phyloP scores from a whole-genome alignment of 2,888 invertebrate species.

The Conus canariensis region DNA sequence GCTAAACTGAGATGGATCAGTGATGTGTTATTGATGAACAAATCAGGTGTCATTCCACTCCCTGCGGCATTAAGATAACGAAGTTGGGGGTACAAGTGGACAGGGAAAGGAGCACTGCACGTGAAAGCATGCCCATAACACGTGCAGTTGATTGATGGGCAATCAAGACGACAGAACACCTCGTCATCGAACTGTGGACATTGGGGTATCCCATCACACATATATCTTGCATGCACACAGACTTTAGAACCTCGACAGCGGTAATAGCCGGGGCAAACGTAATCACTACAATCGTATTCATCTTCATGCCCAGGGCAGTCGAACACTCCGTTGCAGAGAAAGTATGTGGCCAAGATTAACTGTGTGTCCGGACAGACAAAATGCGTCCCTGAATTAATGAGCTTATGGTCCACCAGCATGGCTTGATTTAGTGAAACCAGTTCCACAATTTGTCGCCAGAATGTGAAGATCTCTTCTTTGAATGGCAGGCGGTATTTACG shows the following conservation, averaged over 20 bases:
- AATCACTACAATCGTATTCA: not conserved
- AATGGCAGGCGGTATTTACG: not conserved
- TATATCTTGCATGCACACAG: not conserved
- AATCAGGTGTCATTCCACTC: not conserved
- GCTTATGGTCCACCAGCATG: not conserved
- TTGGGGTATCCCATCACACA: not conserved
- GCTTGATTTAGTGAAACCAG: not conserved
- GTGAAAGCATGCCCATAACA: constrained; percentile 14
- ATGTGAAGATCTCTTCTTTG: not conserved
- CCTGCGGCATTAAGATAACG: not conserved
- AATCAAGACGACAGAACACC: not conserved
- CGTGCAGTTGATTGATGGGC: not conserved
- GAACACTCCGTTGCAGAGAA: not conserved
- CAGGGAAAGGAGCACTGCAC: not conserved
- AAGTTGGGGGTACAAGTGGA: not conserved
- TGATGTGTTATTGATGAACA: not conserved
- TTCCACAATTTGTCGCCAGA: constrained; percentile 1
- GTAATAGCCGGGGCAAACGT: not conserved
- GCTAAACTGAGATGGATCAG: not conserved
- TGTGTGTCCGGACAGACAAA: not conserved
- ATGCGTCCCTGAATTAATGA: not conserved
- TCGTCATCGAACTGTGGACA: constrained; percentile 15
- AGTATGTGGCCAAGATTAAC: not conserved
- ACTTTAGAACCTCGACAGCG: not conserved
- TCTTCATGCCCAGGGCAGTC: constrained; percentile 11